Conservation (phyloP, 1,140 invertebrate species). For the Latrodectus geometricus region DNA sequence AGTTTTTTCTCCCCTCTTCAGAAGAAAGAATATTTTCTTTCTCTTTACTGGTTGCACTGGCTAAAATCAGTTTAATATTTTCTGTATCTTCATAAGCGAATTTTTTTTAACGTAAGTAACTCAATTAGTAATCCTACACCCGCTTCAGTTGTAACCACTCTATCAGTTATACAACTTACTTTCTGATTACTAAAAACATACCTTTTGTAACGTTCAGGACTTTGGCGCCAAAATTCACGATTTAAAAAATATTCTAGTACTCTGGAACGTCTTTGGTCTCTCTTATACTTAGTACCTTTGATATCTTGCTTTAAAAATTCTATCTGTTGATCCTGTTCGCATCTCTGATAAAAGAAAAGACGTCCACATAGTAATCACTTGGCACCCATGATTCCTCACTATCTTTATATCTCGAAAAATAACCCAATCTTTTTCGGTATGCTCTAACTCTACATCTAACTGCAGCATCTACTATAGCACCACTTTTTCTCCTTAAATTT, state of each 20-base stretch:
- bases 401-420: conserved; percentile 49
- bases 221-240: conserved; percentile 46
- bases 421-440: conserved; percentile 27
- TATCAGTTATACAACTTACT: conserved; percentile 6
- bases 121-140: not conserved
- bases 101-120: conserved; percentile 40
- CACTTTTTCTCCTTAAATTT: conserved; percentile 17
- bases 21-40: conserved; percentile 12
- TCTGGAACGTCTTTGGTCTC: conserved; percentile 20
- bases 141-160: not conserved
- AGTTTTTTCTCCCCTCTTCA: conserved; percentile 13
- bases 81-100: conserved; percentile 24
- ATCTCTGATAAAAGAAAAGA: conserved; percentile 34
- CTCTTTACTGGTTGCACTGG: conserved; percentile 10
- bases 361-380: conserved; percentile 41
- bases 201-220: conserved; percentile 34
- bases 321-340: conserved; percentile 1
- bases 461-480: conserved; percentile 26
- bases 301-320: conserved; percentile 17
- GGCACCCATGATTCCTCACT: conserved; percentile 50
- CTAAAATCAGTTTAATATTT: conserved; percentile 19
- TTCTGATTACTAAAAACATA: conserved; percentile 40
- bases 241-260: conserved; percentile 49
- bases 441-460: not conserved
- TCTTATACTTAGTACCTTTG: not conserved